Conservation (phyloP, 2,797 vertebrate genomes). For the Chloroceryle amazona region DNA sequence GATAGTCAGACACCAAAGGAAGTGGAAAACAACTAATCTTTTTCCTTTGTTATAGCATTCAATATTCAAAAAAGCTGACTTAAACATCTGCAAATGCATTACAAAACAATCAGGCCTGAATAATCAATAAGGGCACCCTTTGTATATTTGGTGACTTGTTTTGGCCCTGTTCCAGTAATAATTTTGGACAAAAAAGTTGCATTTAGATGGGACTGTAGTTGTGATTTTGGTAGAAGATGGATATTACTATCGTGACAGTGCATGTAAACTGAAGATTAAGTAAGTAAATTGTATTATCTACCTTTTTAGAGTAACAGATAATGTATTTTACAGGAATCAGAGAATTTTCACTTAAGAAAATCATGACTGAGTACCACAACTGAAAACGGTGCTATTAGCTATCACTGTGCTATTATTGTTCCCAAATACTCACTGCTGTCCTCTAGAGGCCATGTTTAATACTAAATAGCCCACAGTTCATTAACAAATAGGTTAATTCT, state of each 20-base stretch:
- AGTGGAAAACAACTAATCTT: background rate
- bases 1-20: background rate
- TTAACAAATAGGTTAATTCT: background rate
- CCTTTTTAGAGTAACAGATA: background rate
- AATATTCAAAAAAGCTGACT: background rate
- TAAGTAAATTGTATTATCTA: background rate
- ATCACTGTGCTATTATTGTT: background rate
- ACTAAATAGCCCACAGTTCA: background rate
- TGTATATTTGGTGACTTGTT: background rate
- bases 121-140: background rate
- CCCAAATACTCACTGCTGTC: background rate
- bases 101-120: background rate
- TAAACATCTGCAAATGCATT: background rate
- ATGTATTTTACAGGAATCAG: background rate
- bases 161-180: background rate
- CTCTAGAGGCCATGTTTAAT: background rate
- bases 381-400: background rate
- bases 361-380: background rate
- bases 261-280: background rate
- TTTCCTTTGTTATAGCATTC: background rate
- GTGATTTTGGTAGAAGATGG: background rate
- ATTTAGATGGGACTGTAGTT: background rate
- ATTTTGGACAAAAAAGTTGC: background rate
- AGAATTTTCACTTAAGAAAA: background rate
- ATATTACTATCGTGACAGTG: background rate